These are phyloP conservation scores for Lepilemur septentrionalis DNA, from an alignment of 2,797 vertebrate genomes.

Conservation along the genomic window DNA sequence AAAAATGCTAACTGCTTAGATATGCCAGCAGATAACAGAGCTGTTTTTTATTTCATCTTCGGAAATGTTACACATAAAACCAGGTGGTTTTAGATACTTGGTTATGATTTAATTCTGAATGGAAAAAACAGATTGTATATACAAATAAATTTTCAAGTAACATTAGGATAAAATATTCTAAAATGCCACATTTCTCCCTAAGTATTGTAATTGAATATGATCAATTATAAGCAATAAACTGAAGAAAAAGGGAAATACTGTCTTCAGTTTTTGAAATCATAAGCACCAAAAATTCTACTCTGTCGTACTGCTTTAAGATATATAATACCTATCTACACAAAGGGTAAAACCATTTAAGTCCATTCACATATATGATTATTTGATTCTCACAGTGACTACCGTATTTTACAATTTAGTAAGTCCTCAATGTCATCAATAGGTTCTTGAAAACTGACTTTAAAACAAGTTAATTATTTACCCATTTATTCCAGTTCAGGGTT, in stretches of 20 bases:
- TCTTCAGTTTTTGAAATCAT: not conserved
- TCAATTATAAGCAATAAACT: not conserved
- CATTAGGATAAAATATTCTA: constrained; percentile 21
- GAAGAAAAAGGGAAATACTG: not conserved
- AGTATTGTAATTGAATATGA: not conserved
- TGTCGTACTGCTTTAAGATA: not conserved
- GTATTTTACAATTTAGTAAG: not conserved
- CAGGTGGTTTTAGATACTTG: constrained; percentile 29
- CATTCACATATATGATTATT: not conserved
- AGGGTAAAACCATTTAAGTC: not conserved
- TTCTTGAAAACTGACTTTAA: not conserved
- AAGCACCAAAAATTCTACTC: not conserved
- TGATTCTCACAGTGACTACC: not conserved
- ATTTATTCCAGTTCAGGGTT: not conserved
- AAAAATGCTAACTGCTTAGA: not conserved
- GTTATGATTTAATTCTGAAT: constrained; percentile 34
- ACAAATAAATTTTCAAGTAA: constrained; percentile 47
- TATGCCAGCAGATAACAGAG: not conserved
- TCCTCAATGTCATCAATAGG: not conserved
- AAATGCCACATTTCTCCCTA: constrained; percentile 1
- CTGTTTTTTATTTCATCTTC: constrained; percentile 24
- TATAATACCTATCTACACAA: not conserved
- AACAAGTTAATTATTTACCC: not conserved
- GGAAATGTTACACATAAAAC: not conserved
- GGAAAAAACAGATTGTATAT: not conserved